Base-by-base conservation (phyloP, 2,888 invertebrate species). In the Ichneumoninae sp. region DNA sequence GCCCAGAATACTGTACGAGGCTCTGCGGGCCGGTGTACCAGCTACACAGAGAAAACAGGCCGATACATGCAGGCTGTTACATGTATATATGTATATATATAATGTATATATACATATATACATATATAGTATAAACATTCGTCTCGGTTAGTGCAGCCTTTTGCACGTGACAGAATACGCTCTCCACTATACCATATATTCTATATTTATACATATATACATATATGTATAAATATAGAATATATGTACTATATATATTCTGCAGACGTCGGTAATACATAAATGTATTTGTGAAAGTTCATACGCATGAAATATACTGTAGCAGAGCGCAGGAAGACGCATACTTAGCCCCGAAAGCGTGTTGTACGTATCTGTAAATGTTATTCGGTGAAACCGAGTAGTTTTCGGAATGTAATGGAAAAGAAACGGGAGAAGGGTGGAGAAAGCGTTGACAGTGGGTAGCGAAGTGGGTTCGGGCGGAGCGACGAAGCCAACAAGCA, bases 1-100 rank as follows among this genome's bases (percentile, higher is more conserved):
- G 79, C 79, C 47, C 79, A 65, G 81, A 83, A 86, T 82, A 80
- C 79, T 65, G 73, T 69, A 77, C 83, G 69, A 80, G 73, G 26
- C 75, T 78, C 30, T 70, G 68, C 77, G 33, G 52, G 65, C 10
- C 47, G 54, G 76, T 63, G 50, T 57, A 44, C 40, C 40, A 75
- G 26, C 57, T 70, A 74, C 50, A 70, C 50, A 75, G 40, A 40
- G 76, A 54, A 63, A 44, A 47, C 44, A 65, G 40, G 52, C 68
- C 71, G 60, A 81, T 19, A 52, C 63, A 63, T 10, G 57, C 30
- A 13, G 63, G 66, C 74, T 70, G 81, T n/a, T 22, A 22, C 1
- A 22, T 22, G 1, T 22, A 7, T 47, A 40, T 6, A 30, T 30
- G 1, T 36, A 5, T 44, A 47, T 69, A 69, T 33, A 33, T 26